Evolutionary conservation across 2,113 vertebrate species (phyloP), one percentile per base, ranked within the genome.

Genomic region (Synodontis membranacea): DNA sequence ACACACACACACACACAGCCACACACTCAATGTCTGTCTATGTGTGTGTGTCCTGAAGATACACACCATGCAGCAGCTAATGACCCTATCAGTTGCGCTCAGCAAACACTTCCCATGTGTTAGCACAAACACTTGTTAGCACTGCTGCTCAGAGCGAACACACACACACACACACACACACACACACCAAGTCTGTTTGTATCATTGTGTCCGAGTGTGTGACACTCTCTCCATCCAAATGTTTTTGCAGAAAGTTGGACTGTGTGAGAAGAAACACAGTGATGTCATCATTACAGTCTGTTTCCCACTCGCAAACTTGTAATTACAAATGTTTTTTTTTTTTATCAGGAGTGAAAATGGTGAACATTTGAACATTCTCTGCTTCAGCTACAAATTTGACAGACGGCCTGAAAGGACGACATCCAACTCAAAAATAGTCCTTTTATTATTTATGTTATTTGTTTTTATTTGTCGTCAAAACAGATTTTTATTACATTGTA

Each of bases 31-130:
- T n/a, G n/a, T n/a, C n/a, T 82, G 80, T 82, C 39, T 48, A 42
- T 34, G 80, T 66, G 28, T 66, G 81, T 66, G 81, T 66, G 80
- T 48, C 19, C 21, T 84, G 82, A 72, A 84, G 66, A 68, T 56
- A 74, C 66, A 56, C 52, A 48, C 48, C 54, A 84, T 46, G 52
- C 83, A 46, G 70, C 52, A 76, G 70, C 28, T 84, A 84, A 84
- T 84, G 83, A 84, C 52, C 52, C 70, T 58, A 54, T 84, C 83
- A n/a, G 34, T 82, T 80, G 78, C 50, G 4, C 68, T 84, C 83
- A 58, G 70, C 74, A 84, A 84, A 84, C 83, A 84, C 66, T 84
- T 80, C 70, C 84, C 83, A 76, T 84, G 84, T 85, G 84, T 78
- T 85, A 60, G 42, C n/a, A 5, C 74, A 78, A 78, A 78, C 74